These are phyloP conservation scores for Megalonaias nervosa DNA, from an alignment of 1,140 invertebrate genomes.

Conservation along the genomic window DNA sequence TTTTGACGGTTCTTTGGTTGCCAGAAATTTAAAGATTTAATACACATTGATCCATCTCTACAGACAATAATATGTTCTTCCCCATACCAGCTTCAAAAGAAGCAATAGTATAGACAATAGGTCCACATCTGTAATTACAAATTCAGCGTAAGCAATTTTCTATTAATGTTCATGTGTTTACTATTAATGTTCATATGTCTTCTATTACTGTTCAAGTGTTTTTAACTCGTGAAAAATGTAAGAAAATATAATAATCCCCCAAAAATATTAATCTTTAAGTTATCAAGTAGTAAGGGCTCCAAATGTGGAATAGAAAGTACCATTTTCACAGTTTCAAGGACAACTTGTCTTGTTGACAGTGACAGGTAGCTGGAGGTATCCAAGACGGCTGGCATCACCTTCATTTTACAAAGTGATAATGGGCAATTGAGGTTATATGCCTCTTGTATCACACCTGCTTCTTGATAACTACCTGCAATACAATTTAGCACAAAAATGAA, in stretches of 20 bases:
- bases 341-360: slow-evolving; percentile 55
- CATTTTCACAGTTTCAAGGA: slow-evolving; percentile 70
- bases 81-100: no score
- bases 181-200: no score
- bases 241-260: background rate
- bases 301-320: slow-evolving; percentile 34
- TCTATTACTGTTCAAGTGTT: background rate
- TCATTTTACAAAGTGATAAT: slow-evolving; percentile 31
- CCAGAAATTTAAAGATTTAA: background rate
- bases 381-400: background rate
- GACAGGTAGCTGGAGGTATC: slow-evolving; percentile 42
- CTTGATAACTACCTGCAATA: slow-evolving; percentile 68
- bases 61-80: no score
- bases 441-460: slow-evolving; percentile 69
- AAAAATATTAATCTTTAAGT: background rate
- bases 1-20: background rate
- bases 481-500: background rate
- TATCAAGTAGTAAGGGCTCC: background rate
- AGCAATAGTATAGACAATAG: no score
- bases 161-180: background rate
- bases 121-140: no score
- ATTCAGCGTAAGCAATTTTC: background rate
- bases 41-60: background rate
- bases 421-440: slow-evolving; percentile 70
- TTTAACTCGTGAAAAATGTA: background rate